Base-by-base conservation (phyloP, 2,888 invertebrate species). In the Branchellion lobata region DNA sequence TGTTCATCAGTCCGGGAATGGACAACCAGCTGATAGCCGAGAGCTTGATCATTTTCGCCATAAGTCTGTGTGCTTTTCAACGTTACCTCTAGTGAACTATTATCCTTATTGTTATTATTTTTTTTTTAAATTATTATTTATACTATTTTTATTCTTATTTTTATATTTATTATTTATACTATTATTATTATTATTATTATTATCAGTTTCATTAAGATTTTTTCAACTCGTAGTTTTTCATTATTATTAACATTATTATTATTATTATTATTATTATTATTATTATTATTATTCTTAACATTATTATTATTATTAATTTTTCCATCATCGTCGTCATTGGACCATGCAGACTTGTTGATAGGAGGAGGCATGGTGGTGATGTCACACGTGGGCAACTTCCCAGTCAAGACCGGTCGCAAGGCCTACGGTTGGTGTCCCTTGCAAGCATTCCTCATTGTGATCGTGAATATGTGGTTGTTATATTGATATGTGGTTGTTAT, bases 41-140 rank as follows among this genome's bases (percentile, higher is more conserved):
- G 68, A 77, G 68, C 31, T n/a, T 53, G 65, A 77, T 77, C 24
- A 65, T 65, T 34, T 24, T 77, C 31, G 27, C 29, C 34, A 57
- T 77, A 29, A 77, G 61, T 68, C 27, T 31, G 65, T 65, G 24
- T 68, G 24, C 1, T 11, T 1, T 24, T 40, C 18, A 11, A 8
- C 24, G 8, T 8, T 14, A 68, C n/a, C n/a, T n/a, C n/a, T n/a
- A n/a, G n/a, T n/a, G n/a, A n/a, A n/a, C n/a, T n/a, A n/a, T n/a
- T n/a, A n/a, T n/a, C n/a, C n/a, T n/a, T n/a, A 11, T 27, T 29
- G 18, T 71, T 34, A 29, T 71, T 18, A 27, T 71, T 40, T 40
- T 40, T 40, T 14, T 40, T 40, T 40, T 40, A 8, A 40, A 40
- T 8, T 40, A 5, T 14, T 8, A 71, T 5, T 8, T 11, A 27